Percentiles rank a stretch among this genome's conserved stretches.
Conservation (phyloP, 2,797 vertebrate genomes). For the Lepus oiostolus region DNA sequence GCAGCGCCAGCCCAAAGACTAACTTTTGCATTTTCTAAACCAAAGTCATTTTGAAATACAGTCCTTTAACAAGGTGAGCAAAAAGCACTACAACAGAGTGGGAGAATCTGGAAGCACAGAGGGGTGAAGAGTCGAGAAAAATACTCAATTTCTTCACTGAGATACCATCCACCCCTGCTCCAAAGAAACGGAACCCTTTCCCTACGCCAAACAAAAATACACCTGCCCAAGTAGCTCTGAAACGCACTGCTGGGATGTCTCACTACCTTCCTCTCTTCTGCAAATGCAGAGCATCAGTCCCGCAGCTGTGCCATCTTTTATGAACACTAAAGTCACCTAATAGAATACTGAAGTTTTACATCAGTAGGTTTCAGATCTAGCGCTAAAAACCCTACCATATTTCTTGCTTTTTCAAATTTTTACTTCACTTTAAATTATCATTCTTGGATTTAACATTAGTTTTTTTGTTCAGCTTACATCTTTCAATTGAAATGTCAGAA, state of each 20-base stretch:
- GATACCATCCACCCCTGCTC: neutral
- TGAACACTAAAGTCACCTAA: slow-evolving; percentile 73
- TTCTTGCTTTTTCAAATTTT: slow-evolving; percentile 76
- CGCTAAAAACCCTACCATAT: slow-evolving; percentile 64
- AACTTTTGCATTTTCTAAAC: neutral
- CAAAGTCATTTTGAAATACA: slow-evolving; percentile 31
- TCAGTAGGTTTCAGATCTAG: slow-evolving; percentile 73
- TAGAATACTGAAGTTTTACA: slow-evolving; percentile 75
- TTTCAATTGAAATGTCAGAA: slow-evolving; percentile 70
- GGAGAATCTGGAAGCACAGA: neutral
- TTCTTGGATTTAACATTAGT: slow-evolving; percentile 58
- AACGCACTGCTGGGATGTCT: neutral
- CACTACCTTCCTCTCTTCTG: neutral
- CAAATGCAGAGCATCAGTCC: slow-evolving; percentile 65
- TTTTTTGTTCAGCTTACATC: slow-evolving; percentile 69
- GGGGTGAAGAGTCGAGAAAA: neutral
- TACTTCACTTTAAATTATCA: slow-evolving; percentile 80
- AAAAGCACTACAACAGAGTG: neutral
- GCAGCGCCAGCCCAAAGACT: neutral
- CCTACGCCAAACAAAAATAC: neutral
- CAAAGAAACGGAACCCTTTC: neutral
- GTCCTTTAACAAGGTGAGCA: neutral
- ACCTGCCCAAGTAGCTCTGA: slow-evolving; percentile 1
- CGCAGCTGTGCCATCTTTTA: slow-evolving; percentile 73
- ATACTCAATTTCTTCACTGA: neutral